Conservation (phyloP, 2,797 vertebrate genomes). For the Artibeus jamaicensis region DNA sequence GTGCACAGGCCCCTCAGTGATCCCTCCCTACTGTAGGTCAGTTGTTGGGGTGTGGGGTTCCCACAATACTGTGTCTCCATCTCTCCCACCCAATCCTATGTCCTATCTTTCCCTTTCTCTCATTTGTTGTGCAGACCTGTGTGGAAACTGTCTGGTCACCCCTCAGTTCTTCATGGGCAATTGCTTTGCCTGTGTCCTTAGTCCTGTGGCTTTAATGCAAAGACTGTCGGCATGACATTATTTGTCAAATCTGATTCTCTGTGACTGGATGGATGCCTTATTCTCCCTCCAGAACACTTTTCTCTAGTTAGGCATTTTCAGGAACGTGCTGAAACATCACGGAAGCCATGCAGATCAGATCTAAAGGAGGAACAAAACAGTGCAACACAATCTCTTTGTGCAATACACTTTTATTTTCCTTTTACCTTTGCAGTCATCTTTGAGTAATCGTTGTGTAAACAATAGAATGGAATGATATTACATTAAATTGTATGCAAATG, state of each 20-base stretch:
- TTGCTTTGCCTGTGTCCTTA: not conserved
- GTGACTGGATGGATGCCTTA: not conserved
- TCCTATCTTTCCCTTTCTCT: not conserved
- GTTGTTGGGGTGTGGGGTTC: not conserved
- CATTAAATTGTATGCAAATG: slow-evolving; percentile 84
- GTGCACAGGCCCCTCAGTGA: not conserved
- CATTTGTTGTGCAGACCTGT: not conserved
- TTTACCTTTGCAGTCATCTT: slow-evolving; percentile 85
- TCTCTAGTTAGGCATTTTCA: not conserved
- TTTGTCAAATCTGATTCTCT: slow-evolving; percentile 4
- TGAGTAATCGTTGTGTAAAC: slow-evolving; percentile 87
- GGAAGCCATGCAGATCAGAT: not conserved
- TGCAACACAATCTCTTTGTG: slow-evolving; percentile 73
- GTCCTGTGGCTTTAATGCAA: not conserved
- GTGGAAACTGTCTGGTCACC: not conserved
- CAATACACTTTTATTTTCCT: slow-evolving; percentile 86
- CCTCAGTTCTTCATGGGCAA: not conserved
- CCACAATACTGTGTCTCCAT: not conserved
- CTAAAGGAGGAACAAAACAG: slow-evolving; percentile 41
- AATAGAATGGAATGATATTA: slow-evolving; percentile 87
- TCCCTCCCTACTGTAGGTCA: not conserved
- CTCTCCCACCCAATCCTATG: not conserved
- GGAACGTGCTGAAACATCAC: not conserved
- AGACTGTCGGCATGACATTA: not conserved
- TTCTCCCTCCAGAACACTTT: not conserved